These are phyloP conservation scores for Hirtodrosophila duncani DNA, from an alignment of 2,888 invertebrate genomes.

Conservation along the genomic window DNA sequence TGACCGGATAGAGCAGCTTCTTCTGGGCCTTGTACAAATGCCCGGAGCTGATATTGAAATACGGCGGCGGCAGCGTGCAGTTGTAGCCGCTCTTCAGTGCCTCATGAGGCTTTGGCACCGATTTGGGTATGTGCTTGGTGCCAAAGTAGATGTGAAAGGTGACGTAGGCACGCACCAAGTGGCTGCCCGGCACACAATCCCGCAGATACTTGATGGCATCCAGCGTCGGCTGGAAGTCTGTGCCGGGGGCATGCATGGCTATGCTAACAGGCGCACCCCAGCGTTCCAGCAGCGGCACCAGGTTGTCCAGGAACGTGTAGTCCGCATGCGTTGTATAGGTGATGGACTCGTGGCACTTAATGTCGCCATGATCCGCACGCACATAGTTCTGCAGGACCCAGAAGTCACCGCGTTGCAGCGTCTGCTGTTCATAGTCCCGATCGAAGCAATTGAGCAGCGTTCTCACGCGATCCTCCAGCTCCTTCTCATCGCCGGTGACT, in stretches of 20 bases:
- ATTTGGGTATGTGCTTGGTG: slow-evolving; percentile 89
- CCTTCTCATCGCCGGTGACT: slow-evolving; percentile 76
- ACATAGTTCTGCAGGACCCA: slow-evolving; percentile 94
- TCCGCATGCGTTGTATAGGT: slow-evolving; percentile 96
- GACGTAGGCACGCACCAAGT: slow-evolving; percentile 86
- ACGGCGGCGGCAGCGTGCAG: slow-evolving; percentile 86
- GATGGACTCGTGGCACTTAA: slow-evolving; percentile 89
- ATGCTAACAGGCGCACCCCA: slow-evolving; percentile 94
- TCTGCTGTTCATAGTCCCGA: slow-evolving; percentile 81
- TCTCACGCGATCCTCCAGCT: slow-evolving; percentile 77
- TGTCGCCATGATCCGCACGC: slow-evolving; percentile 83
- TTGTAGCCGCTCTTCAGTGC: slow-evolving; percentile 84
- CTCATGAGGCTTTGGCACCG: slow-evolving; percentile 83
- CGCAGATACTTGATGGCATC: slow-evolving; percentile 89
- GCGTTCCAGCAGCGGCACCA: slow-evolving; percentile 88
- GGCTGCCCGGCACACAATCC: slow-evolving; percentile 84
- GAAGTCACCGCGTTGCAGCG: slow-evolving; percentile 87
- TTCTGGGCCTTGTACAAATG: slow-evolving; percentile 88
- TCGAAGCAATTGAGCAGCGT: slow-evolving; percentile 82
- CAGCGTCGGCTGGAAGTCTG: slow-evolving; percentile 87
- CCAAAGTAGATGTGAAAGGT: slow-evolving; percentile 95
- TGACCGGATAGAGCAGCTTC: slow-evolving; percentile 91
- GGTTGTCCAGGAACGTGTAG: slow-evolving; percentile 93
- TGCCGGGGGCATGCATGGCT: slow-evolving; percentile 91
- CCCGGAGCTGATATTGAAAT: slow-evolving; percentile 82